Evolutionary conservation across 2,888 invertebrate species (phyloP).

Genomic region (Apodemia zela): DNA sequence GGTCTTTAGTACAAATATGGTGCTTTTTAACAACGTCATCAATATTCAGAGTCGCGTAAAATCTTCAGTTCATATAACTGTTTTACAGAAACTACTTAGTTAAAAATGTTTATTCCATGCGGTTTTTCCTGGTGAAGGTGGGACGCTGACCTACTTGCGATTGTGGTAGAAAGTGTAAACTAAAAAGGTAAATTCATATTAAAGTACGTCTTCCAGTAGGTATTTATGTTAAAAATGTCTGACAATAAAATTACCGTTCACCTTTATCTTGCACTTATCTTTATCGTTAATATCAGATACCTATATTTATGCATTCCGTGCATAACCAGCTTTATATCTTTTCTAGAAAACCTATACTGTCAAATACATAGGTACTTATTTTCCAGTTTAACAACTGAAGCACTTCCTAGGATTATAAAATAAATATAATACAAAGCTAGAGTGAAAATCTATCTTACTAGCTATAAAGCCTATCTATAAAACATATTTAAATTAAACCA

Average conservation of each 20-base stretch:
- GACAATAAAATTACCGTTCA: not conserved
- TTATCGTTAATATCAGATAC: conserved; percentile 1
- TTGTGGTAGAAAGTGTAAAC: conserved; percentile 38
- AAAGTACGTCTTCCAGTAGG: not conserved
- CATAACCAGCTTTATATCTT: too few species aligned
- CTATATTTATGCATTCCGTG: not conserved
- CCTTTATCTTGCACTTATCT: not conserved
- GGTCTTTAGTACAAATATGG: conserved; percentile 45
- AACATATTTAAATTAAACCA: too few species aligned
- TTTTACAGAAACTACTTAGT: conserved; percentile 55
- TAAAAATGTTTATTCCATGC: conserved; percentile 29
- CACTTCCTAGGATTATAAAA: too few species aligned
- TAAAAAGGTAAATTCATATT: not conserved
- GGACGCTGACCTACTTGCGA: conserved; percentile 42
- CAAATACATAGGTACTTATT: too few species aligned
- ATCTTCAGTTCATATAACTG: conserved; percentile 28
- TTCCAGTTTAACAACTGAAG: too few species aligned
- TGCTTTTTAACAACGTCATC: not conserved
- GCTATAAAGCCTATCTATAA: too few species aligned
- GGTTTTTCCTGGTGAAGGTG: conserved; percentile 32
- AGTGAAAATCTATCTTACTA: too few species aligned
- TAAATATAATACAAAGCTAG: too few species aligned
- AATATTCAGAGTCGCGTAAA: not conserved
- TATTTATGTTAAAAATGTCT: not conserved
- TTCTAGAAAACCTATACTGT: too few species aligned